Evolutionary conservation across 2,888 invertebrate species (phyloP).

Genomic region (Agonum fuliginosum): DNA sequence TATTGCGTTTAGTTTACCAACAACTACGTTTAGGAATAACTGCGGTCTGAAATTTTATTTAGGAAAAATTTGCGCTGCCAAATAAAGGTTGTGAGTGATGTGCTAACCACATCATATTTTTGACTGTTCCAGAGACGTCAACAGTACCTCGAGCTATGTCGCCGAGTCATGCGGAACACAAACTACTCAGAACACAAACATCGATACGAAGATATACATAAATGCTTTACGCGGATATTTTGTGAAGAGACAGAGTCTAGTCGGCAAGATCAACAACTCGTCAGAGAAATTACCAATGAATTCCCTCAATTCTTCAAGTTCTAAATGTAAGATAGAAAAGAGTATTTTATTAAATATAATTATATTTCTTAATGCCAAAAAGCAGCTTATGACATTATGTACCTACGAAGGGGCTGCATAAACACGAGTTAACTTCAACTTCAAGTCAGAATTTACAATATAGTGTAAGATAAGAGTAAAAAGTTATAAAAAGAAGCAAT

Average conservation of each 20-base stretch:
- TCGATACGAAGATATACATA: conserved; percentile 86
- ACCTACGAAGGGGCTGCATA: too few relatives aligned
- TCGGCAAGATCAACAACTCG: conserved; percentile 84
- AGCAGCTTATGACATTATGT: background rate
- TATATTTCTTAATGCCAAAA: background rate
- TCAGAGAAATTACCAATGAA: conserved; percentile 88
- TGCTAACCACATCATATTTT: conserved; percentile 45
- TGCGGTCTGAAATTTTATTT: too few relatives aligned
- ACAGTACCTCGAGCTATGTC: conserved; percentile 86
- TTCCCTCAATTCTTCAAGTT: conserved; percentile 85
- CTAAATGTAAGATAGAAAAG: background rate
- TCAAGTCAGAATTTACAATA: background rate
- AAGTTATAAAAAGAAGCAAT: too few relatives aligned
- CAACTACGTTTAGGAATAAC: too few relatives aligned
- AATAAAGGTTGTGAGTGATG: too few relatives aligned
- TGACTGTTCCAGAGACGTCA: conserved; percentile 83
- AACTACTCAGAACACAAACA: conserved; percentile 88
- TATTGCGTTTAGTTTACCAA: too few relatives aligned
- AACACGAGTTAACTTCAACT: too few relatives aligned
- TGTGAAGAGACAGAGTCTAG: conserved; percentile 87
- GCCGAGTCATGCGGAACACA: conserved; percentile 87
- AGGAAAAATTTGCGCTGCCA: too few relatives aligned
- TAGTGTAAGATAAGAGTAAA: too few relatives aligned
- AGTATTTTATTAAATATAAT: background rate
- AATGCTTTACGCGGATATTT: conserved; percentile 90